Base-by-base conservation (phyloP, 2,113 vertebrate species). In the Clarias macrocephalus region DNA sequence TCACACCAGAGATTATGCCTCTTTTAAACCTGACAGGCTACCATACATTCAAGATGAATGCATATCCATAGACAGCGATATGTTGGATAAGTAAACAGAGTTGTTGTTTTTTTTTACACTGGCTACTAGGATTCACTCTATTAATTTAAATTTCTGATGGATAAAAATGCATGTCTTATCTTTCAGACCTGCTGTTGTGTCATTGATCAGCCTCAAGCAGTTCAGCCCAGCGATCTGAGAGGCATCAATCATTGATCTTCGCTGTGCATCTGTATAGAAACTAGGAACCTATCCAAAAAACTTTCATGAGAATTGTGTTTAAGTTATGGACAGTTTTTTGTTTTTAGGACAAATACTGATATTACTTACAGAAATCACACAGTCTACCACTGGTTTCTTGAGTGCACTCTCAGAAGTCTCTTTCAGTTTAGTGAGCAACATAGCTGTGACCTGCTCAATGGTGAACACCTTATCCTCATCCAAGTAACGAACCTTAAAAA, bases 381-480 rank as follows among this genome's bases (percentile, higher is more conserved):
- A 99, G 91, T 99, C 98, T 28, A 97, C 96, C 89, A 99, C 97
- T 2, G 98, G 97, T 89, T 99, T 99, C 94, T 98, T 99, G 90
- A 99, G 92, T 65, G 97, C 96, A n/a, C 91, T 95, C 92, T 99
- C 97, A 1, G 98, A 96, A 13, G 97, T 98, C 91, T 99, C 98
- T 90, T 97, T 99, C 90, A 99, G 96, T 86, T 99, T 99, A 89
- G 95, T 97, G 90, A 99, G 76, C 76, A 99, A 92, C 97, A 98
- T 99, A 85, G 96, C 97, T 5, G 96, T 95, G 83, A 99, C 95
- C 92, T 99, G 98, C 90, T 99, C 97, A 63, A 98, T 92, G 65
- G 97, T 96, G 93, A 99, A 98, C 85, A 96, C 95, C 88, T 97
- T 96, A 89, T 99, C 97, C 90, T 98, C 97, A 33, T 99, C 96